phyloP scores from a whole-genome alignment of 2,113 vertebrate genomes.

The Aleadryas rufinucha region DNA sequence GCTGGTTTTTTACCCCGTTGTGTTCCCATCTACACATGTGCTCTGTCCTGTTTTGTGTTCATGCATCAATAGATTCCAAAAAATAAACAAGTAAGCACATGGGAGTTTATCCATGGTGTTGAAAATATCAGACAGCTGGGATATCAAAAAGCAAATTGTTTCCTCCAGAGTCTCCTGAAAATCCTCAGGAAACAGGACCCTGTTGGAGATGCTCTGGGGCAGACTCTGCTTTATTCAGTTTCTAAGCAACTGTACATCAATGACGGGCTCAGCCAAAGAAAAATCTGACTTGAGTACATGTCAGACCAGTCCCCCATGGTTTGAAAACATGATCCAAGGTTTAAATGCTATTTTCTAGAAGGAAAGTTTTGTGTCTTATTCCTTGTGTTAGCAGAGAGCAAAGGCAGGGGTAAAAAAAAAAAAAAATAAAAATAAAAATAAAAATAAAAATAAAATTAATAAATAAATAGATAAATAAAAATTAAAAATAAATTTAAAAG shows the following conservation, averaged over 20 bases:
- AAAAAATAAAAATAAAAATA: background rate
- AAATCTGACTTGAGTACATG: background rate
- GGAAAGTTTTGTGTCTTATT: background rate
- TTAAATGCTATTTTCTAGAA: background rate
- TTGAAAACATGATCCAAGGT: background rate
- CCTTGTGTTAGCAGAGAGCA: background rate
- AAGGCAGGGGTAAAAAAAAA: accelerated
- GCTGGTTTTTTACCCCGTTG: background rate
- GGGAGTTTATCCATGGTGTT: background rate
- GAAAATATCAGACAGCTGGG: background rate
- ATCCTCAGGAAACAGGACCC: background rate
- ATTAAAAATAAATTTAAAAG: too few species aligned
- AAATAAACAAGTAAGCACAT: background rate
- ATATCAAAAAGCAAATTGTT: background rate
- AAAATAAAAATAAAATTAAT: background rate
- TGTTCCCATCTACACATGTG: background rate
- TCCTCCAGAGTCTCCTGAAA: background rate
- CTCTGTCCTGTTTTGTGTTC: background rate
- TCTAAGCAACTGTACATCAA: background rate
- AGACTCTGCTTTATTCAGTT: background rate
- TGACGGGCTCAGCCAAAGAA: background rate
- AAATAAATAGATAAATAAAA: background rate
- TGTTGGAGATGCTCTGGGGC: background rate
- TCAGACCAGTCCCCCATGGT: background rate
- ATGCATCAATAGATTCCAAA: background rate